A percentile compares a stretch with the other conserved stretches of the same genome.
Conservation (phyloP, 2,113 vertebrate species). For the Falco punctatus region DNA sequence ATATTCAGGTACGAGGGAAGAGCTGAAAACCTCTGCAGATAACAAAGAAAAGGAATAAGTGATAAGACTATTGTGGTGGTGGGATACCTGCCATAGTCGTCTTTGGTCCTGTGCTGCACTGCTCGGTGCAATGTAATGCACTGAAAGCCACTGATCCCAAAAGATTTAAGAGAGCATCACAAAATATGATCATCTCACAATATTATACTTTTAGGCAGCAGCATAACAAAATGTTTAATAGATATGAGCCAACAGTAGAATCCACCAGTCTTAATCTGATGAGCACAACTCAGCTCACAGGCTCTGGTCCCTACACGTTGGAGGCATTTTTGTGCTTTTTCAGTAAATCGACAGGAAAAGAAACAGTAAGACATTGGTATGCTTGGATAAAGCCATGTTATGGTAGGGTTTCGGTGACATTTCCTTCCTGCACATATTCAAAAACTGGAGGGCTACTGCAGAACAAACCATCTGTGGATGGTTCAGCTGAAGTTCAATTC, state of each 20-base stretch:
- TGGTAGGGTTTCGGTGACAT: background rate
- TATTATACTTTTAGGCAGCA: background rate
- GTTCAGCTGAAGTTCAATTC: background rate
- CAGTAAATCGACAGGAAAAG: background rate
- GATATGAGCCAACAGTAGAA: background rate
- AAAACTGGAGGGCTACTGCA: background rate
- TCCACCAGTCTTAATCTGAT: background rate
- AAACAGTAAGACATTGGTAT: background rate
- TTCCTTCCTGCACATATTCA: background rate
- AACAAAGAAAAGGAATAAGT: background rate
- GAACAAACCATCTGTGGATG: background rate
- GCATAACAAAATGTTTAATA: background rate
- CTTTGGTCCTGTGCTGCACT: background rate
- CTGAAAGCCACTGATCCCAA: background rate
- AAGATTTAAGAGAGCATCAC: background rate
- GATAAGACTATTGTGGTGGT: background rate
- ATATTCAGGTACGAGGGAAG: background rate
- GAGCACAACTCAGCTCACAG: background rate
- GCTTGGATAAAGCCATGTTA: background rate
- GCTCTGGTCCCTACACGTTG: background rate
- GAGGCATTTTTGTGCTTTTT: background rate
- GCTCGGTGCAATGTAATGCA: background rate
- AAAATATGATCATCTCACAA: background rate
- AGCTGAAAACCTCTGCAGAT: background rate
- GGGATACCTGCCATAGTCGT: background rate